Evolutionary conservation across 2,797 vertebrate species (phyloP).

Genomic region (Takifugu ocellatus): DNA sequence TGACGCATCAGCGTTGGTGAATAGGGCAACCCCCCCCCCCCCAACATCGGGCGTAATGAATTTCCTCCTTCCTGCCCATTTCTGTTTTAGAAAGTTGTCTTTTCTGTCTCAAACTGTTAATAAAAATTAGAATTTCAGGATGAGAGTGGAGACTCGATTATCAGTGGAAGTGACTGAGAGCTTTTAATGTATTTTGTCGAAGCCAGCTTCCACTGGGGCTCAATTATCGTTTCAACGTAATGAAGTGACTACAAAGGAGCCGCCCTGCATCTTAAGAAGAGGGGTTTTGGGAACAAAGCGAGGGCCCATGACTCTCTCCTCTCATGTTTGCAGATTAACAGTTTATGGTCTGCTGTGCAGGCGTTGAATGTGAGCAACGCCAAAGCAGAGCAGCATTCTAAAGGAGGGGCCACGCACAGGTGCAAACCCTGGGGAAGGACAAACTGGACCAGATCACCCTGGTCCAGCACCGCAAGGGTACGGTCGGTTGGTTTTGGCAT

Average conservation of each 20-base stretch:
- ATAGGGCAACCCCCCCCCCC: constrained; percentile 12
- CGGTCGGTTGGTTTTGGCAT: constrained; percentile 59
- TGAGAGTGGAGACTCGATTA: constrained; percentile 54
- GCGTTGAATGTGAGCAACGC: constrained; percentile 10
- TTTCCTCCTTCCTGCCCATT: constrained; percentile 3
- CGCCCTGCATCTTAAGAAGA: constrained; percentile 59
- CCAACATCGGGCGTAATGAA: constrained; percentile 10
- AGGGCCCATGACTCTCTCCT: constrained; percentile 38
- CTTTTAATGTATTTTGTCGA: constrained; percentile 51
- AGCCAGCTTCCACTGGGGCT: constrained; percentile 60
- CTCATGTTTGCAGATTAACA: constrained; percentile 28
- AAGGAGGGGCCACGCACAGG: neutral
- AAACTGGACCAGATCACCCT: constrained; percentile 25
- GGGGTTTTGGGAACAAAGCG: constrained; percentile 16
- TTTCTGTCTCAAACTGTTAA: constrained; percentile 29
- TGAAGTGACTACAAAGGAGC: constrained; percentile 66
- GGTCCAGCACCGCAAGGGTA: constrained; percentile 40
- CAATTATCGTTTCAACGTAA: constrained; percentile 70
- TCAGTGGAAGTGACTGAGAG: constrained; percentile 56
- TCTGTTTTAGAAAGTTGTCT: constrained; percentile 6
- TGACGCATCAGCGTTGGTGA: constrained; percentile 15
- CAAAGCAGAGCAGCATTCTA: no score
- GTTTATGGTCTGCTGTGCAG: constrained; percentile 11
- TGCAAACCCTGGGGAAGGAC: constrained; percentile 34
- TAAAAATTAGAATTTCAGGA: constrained; percentile 43